Evolutionary conservation across 2,888 invertebrate species (phyloP), one percentile per base, ranked within the genome.

Genomic region (Silvanus unidentatus): DNA sequence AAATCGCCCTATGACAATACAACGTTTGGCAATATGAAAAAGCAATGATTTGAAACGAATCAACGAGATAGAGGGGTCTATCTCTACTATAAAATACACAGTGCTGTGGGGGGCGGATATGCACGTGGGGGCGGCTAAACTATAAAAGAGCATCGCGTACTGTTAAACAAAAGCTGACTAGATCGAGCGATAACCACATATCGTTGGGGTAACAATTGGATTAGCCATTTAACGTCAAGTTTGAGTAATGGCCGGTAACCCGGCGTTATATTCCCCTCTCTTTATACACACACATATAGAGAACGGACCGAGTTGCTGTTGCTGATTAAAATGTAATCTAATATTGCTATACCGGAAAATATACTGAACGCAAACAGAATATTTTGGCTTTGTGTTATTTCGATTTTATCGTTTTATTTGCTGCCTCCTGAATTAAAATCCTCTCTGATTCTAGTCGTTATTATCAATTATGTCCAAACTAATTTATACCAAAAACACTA

Each of bases 251-350:
- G 71, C 69, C 67, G 69, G 70, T 69, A 68, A 68, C 66, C 65
- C 63, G 52, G 60, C 58, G 54, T 53, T 55, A 59, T n/a, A n/a
- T 55, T 59, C 55, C 48, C 52, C 55, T 44, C 52, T 43, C 48
- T 53, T 4, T 22, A 22, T 22, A 22, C 22, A 22, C 8, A 22
- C 22, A 22, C 22, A 22, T 22, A 22, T 22, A 22, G 3, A 22
- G 32, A 47, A 54, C 61, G 54, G 55, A 59, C 63, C 57, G 61
- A 61, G 61, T 54, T 60, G 61, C 55, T 62, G 59, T 62, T 62
- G 68, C 67, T 73, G 73, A 73, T 73, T 73, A 73, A 73, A 73
- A 73, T 73, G 70, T 73, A 73, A 73, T 73, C 73, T 73, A 73
- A 73, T 73, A 73, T 71, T 65, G 63, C 65, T 58, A n/a, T 32